Evolutionary conservation across 2,888 invertebrate genomes (phyloP).

Genomic region (Choreutis nemorana): DNA sequence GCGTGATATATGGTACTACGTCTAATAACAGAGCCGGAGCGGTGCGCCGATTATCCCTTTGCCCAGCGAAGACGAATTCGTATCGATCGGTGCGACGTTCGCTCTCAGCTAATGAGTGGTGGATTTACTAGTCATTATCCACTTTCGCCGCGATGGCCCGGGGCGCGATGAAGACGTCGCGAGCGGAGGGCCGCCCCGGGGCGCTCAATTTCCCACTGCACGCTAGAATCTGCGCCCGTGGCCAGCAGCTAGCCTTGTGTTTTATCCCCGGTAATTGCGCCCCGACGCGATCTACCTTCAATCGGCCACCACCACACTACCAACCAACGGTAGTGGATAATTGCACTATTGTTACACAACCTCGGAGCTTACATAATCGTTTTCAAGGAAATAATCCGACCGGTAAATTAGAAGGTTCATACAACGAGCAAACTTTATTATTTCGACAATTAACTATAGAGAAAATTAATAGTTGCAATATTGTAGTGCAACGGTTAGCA

Average conservation of each 20-base stretch:
- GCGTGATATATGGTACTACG: conserved; percentile 62
- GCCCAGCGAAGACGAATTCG: conserved; percentile 54
- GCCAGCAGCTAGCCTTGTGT: conserved; percentile 49
- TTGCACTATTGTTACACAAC: conserved; percentile 52
- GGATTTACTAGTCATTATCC: conserved; percentile 63
- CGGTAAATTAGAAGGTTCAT: conserved; percentile 43
- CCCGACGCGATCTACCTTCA: conserved; percentile 32
- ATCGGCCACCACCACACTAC: conserved; percentile 38
- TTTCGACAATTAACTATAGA: conserved; percentile 48
- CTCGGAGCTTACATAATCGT: conserved; percentile 34
- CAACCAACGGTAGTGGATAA: conserved; percentile 51
- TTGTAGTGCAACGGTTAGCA: conserved; percentile 24
- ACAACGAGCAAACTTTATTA: conserved; percentile 35
- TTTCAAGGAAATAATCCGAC: conserved; percentile 33
- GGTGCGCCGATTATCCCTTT: conserved; percentile 58
- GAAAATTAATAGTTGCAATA: conserved; percentile 41
- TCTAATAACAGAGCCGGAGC: conserved; percentile 55
- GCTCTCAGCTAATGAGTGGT: conserved; percentile 57
- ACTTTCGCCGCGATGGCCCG: conserved; percentile 51
- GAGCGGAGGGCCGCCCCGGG: conserved; percentile 16
- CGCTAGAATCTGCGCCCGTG: conserved; percentile 28
- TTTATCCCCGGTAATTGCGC: conserved; percentile 55
- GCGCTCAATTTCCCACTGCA: conserved; percentile 39
- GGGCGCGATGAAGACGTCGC: conserved; percentile 58
- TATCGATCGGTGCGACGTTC: conserved; percentile 53